These are phyloP conservation scores for Periplaneta americana DNA, from an alignment of 1,140 invertebrate genomes.

Conservation along the genomic window DNA sequence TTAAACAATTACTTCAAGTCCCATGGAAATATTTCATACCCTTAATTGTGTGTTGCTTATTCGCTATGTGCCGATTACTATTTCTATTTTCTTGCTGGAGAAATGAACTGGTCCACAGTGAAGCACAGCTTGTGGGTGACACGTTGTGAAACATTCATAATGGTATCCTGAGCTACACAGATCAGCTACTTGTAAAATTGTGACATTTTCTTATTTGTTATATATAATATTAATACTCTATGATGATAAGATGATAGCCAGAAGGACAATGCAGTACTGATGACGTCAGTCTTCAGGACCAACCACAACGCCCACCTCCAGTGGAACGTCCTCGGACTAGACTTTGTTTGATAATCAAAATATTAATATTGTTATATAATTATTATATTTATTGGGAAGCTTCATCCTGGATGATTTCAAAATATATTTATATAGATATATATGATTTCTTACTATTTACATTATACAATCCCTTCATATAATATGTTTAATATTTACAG, in stretches of 20 bases:
- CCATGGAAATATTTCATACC: not conserved
- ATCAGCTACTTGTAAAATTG: slow-evolving; percentile 12
- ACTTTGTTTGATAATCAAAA: slow-evolving; percentile 12
- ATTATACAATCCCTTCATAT: slow-evolving; percentile 3
- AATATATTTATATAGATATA: slow-evolving; percentile 15
- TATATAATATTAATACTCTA: slow-evolving; percentile 15
- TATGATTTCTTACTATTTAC: slow-evolving; percentile 6
- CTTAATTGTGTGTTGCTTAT: not conserved
- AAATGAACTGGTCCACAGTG: not conserved
- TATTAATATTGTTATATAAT: slow-evolving; percentile 8
- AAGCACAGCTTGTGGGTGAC: not conserved
- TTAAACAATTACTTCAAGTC: not conserved
- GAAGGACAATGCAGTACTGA: not conserved
- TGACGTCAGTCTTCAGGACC: slow-evolving; percentile 4
- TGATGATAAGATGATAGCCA: slow-evolving; percentile 4
- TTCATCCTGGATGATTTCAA: slow-evolving; percentile 6
- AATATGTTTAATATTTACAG: slow-evolving; percentile 14
- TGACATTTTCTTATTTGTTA: slow-evolving; percentile 9
- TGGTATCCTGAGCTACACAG: slow-evolving; percentile 18
- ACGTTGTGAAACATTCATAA: slow-evolving; percentile 13
- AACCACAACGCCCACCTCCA: not conserved
- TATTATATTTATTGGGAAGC: slow-evolving; percentile 6
- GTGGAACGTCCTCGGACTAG: slow-evolving; percentile 5
- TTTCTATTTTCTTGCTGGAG: not conserved
- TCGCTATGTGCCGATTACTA: not conserved